Evolutionary conservation across 2,888 invertebrate genomes (phyloP).

Genomic region (Micoletzkya japonica): DNA sequence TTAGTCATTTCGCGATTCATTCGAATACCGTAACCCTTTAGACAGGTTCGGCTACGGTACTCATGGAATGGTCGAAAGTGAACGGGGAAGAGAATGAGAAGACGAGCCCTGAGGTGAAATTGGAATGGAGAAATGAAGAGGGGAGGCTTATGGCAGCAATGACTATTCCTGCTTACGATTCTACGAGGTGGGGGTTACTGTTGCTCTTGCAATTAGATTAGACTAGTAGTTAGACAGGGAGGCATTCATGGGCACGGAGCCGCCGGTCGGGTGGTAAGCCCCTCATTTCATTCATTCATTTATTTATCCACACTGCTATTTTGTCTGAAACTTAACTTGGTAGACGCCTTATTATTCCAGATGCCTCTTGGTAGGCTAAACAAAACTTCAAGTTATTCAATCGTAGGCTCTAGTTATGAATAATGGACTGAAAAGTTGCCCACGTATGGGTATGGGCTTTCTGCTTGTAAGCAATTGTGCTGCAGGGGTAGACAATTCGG

Average conservation of each 20-base stretch:
- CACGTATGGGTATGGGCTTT: background rate
- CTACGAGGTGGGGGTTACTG: slow-evolving; percentile 37
- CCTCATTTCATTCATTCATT: background rate
- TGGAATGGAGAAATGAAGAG: slow-evolving; percentile 35
- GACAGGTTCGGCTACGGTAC: slow-evolving; percentile 34
- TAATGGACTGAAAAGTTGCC: background rate
- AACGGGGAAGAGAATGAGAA: slow-evolving; percentile 17
- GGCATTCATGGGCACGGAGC: slow-evolving; percentile 34
- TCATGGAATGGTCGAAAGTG: slow-evolving; percentile 36
- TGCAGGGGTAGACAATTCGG: slow-evolving; percentile 18
- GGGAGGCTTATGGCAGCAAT: slow-evolving; percentile 31
- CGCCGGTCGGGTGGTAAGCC: no score
- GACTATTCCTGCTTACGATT: slow-evolving; percentile 51
- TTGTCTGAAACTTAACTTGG: slow-evolving; percentile 35
- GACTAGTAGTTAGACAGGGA: no score
- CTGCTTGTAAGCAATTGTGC: background rate
- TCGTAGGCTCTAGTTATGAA: no score
- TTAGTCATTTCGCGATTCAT: slow-evolving; percentile 18
- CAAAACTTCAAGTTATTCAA: no score
- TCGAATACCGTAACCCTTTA: slow-evolving; percentile 31
- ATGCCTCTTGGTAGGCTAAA: no score
- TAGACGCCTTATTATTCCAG: no score
- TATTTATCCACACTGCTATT: background rate
- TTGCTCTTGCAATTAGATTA: no score
- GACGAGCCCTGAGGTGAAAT: slow-evolving; percentile 42